These are phyloP conservation scores for Peromyscus aztecus DNA, from an alignment of 2,797 vertebrate genomes.

Conservation along the genomic window DNA sequence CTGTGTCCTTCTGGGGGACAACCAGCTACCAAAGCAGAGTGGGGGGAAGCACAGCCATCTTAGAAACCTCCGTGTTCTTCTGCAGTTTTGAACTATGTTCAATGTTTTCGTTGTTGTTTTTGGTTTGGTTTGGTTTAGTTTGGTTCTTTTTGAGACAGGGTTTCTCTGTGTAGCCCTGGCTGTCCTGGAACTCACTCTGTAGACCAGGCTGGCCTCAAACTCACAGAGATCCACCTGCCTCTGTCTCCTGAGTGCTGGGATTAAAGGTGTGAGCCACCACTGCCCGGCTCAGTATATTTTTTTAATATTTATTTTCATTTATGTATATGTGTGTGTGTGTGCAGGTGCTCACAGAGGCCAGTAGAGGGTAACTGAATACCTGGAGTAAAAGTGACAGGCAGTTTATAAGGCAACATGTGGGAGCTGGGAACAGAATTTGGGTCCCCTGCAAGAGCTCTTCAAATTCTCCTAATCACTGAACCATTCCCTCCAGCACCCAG, in stretches of 20 bases:
- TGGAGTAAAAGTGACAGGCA: not conserved
- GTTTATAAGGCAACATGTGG: not conserved
- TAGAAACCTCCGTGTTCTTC: not conserved
- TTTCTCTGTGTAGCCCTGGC: not conserved
- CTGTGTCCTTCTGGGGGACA: no score
- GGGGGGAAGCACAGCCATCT: not conserved
- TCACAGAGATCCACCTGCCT: not conserved
- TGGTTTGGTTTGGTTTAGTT: not conserved
- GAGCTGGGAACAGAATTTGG: not conserved
- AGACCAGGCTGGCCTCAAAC: not conserved
- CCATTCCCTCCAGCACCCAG: not conserved
- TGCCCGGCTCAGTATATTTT: not conserved
- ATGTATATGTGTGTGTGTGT: not conserved
- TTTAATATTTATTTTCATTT: not conserved
- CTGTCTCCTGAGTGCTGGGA: not conserved
- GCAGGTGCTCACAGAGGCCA: not conserved
- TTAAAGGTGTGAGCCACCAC: not conserved
- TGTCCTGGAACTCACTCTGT: not conserved
- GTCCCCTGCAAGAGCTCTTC: not conserved
- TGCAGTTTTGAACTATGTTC: not conserved
- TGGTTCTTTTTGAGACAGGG: no score
- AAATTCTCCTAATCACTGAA: not conserved
- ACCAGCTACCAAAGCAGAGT: not conserved
- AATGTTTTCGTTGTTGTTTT: not conserved
- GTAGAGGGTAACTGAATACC: not conserved